These are phyloP conservation scores for Palythoa grandiflora DNA, from an alignment of 92 coral and sea anemone genomes.

Conservation along the genomic window DNA sequence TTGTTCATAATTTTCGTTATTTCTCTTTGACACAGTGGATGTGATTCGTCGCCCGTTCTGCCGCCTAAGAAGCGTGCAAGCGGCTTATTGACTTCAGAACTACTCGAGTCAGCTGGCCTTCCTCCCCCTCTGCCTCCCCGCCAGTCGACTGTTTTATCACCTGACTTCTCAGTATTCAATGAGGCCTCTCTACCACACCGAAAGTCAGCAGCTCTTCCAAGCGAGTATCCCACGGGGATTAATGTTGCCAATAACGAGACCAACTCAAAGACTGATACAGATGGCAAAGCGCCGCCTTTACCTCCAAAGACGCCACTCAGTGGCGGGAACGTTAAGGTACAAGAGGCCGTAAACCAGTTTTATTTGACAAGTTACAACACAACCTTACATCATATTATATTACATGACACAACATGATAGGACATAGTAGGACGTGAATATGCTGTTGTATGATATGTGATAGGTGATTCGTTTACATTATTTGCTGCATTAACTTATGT, in stretches of 20 bases:
- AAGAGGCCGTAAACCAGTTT: not conserved
- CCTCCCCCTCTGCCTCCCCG: slow-evolving; percentile 70
- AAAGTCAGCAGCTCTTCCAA: slow-evolving; percentile 40
- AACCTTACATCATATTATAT: no score
- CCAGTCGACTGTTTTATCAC: slow-evolving; percentile 40
- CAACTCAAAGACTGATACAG: not conserved
- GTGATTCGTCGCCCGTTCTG: slow-evolving; percentile 38
- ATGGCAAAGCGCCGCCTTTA: slow-evolving; percentile 7
- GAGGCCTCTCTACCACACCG: slow-evolving; percentile 55
- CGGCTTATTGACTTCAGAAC: slow-evolving; percentile 26
- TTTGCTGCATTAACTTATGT: no score
- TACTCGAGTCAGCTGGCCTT: slow-evolving; percentile 4
- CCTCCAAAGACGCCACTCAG: slow-evolving; percentile 26
- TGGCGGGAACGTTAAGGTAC: slow-evolving; percentile 4
- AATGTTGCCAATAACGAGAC: not conserved
- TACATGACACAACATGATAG: no score
- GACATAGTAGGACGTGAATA: no score
- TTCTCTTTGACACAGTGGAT: slow-evolving; percentile 6
- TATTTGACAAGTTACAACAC: not conserved
- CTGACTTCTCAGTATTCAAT: not conserved
- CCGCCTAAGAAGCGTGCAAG: slow-evolving; percentile 59
- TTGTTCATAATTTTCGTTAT: not conserved
- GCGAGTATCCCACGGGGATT: not conserved
- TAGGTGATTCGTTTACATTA: no score
- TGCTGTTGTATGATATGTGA: no score